Evolutionary conservation across 1,140 invertebrate species (phyloP).

Genomic region (Tenebrio molitor): DNA sequence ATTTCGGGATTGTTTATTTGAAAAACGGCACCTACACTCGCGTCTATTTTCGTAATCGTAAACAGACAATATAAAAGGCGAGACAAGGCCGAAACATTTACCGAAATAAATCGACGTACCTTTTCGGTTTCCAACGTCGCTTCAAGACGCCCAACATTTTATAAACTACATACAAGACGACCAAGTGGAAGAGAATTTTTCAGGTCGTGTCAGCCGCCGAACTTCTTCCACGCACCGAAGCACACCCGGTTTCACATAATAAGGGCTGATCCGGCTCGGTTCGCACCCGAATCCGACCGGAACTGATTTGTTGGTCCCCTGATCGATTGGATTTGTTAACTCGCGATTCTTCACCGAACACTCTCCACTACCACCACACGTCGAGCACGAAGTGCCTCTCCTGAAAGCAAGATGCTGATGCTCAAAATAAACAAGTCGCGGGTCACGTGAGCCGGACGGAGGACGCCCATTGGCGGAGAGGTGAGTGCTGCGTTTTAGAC

Average conservation of each 20-base stretch:
- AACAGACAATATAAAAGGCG: slow-evolving; percentile 33
- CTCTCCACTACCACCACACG: slow-evolving; percentile 31
- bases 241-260: not conserved
- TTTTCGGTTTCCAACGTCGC: slow-evolving; percentile 64
- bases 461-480: not conserved
- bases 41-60: slow-evolving; percentile 52
- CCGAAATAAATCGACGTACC: slow-evolving; percentile 51
- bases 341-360: slow-evolving; percentile 8
- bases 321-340: slow-evolving; percentile 9
- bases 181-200: slow-evolving; percentile 54
- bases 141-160: slow-evolving; percentile 63
- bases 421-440: slow-evolving; percentile 57
- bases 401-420: slow-evolving; percentile 54
- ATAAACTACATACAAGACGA: slow-evolving; percentile 47
- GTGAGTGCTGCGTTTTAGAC: not conserved
- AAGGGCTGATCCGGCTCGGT: not conserved
- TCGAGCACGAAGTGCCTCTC: slow-evolving; percentile 32
- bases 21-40: slow-evolving; percentile 15
- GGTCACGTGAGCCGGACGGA: slow-evolving; percentile 45
- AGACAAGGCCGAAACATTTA: slow-evolving; percentile 2
- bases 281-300: too few relatives aligned
- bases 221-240: slow-evolving; percentile 16
- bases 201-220: slow-evolving; percentile 55
- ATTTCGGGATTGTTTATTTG: not conserved
- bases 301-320: too few relatives aligned